Evolutionary conservation across 2,888 invertebrate species (phyloP), one percentile per base, ranked within the genome.

Genomic region (Orthonevra nobilis): DNA sequence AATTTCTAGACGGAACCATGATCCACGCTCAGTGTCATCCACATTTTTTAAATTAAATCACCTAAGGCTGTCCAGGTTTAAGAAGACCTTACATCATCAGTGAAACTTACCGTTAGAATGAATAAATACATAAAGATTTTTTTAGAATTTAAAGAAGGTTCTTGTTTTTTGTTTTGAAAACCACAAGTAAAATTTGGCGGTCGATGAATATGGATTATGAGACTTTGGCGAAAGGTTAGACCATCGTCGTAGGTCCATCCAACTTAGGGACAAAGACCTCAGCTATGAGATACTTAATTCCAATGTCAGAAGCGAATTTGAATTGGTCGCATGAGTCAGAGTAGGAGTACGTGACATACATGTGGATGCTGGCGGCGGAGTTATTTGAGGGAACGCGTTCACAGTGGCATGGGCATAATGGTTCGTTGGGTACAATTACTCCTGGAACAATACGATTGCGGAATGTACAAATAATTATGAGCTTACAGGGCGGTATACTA

Each of bases 401-500:
- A 10, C 10, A 32, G 10, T 4, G 4, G 12, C 17, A 26, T 44
- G 34, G 28, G 40, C 15, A 54, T 48, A 40, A 54, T 68, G 23
- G 68, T 69, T 63, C 54, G 30, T 63, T 56, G 61, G 56, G 61
- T 50, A 75, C 42, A 69, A 69, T 63, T 50, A 40, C 63, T 50
- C 26, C 6, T 26, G 28, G 15, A 32, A 28, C 20, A 73, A 30
- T 34, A 72, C 56, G 46, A 48, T 40, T 48, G 17, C 23, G 40
- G 40, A 68, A 68, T 68, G n/a, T 5, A 6, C 2, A 17, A 20
- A 28, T 50, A 28, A 32, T 17, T 2, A 19, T 6, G 12, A 6
- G n/a, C 20, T 15, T 14, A n/a, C 32, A 56, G 74, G 38, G 61
- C 74, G 74, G 69, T 69, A 69, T 63, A 63, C 74, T 69, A 68